These are phyloP conservation scores for Drosophila virilis DNA, from an alignment of 1,140 invertebrate species.

Conservation along the genomic window DNA sequence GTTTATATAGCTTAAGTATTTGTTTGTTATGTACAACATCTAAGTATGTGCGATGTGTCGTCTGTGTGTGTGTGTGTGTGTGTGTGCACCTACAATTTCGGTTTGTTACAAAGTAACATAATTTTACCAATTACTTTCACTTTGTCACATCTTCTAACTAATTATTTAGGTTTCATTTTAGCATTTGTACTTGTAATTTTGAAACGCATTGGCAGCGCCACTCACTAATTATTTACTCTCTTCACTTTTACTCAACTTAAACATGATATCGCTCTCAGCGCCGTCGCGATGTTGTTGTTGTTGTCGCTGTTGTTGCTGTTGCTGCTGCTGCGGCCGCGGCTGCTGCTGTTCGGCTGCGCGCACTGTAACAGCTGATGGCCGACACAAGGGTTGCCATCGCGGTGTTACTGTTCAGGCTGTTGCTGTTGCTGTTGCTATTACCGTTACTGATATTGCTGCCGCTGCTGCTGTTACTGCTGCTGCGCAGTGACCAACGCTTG, in stretches of 20 bases:
- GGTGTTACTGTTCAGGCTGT: conserved; percentile 23
- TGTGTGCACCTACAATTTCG: conserved; percentile 27
- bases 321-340: background rate
- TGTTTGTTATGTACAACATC: conserved; percentile 29
- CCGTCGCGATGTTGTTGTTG: conserved; percentile 15
- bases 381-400: conserved; percentile 49
- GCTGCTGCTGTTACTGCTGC: conserved; percentile 44
- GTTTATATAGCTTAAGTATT: conserved; percentile 3
- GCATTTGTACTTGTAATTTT: conserved; percentile 53
- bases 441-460: background rate
- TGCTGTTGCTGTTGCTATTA: conserved; percentile 3
- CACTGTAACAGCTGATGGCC: conserved; percentile 59
- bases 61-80: background rate
- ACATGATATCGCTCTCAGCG: conserved; percentile 16
- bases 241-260: background rate
- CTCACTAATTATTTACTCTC: background rate
- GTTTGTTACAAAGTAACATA: conserved; percentile 21
- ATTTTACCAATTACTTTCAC: conserved; percentile 6
- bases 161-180: conserved; percentile 28
- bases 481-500: conserved; percentile 69
- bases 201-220: conserved; percentile 33
- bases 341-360: conserved; percentile 28
- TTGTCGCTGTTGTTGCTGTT: background rate
- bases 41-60: background rate
- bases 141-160: conserved; percentile 19